These are phyloP conservation scores for Epistrophe grossulariae DNA, from an alignment of 2,888 invertebrate species.

Conservation along the genomic window DNA sequence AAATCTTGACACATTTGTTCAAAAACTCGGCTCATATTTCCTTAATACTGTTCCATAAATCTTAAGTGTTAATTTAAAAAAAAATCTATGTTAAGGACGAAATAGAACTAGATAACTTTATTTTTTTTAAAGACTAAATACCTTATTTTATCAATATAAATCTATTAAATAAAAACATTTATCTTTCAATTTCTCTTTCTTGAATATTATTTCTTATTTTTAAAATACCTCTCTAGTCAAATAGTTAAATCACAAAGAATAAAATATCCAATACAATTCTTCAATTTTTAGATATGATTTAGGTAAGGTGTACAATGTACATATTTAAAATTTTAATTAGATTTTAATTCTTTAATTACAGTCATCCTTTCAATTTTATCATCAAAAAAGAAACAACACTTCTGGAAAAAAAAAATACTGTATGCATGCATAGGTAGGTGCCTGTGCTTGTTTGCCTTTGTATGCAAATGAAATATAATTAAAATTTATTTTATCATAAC, in stretches of 20 bases:
- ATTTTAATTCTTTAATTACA: conserved; percentile 42
- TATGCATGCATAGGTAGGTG: too few species aligned
- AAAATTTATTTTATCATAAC: conserved; percentile 50
- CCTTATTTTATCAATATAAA: too few species aligned
- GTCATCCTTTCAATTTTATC: background rate
- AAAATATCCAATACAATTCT: background rate
- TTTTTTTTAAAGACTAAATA: too few species aligned
- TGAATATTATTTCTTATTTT: background rate
- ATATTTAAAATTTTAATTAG: conserved; percentile 17
- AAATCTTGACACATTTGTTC: too few species aligned
- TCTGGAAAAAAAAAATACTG: background rate
- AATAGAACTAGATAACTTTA: too few species aligned
- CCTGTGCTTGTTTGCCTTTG: too few species aligned
- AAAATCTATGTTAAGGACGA: too few species aligned
- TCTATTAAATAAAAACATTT: too few species aligned
- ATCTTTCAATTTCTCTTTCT: background rate
- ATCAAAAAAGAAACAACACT: background rate
- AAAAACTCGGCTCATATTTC: too few species aligned
- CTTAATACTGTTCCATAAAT: too few species aligned
- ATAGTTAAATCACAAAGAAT: background rate
- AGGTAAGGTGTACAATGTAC: too few species aligned
- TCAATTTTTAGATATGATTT: background rate
- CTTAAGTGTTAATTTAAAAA: too few species aligned
- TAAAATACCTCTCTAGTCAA: background rate
- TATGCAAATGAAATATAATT: conserved; percentile 37